Conservation (phyloP, 2,888 invertebrate species). For the Nudaria mundana region DNA sequence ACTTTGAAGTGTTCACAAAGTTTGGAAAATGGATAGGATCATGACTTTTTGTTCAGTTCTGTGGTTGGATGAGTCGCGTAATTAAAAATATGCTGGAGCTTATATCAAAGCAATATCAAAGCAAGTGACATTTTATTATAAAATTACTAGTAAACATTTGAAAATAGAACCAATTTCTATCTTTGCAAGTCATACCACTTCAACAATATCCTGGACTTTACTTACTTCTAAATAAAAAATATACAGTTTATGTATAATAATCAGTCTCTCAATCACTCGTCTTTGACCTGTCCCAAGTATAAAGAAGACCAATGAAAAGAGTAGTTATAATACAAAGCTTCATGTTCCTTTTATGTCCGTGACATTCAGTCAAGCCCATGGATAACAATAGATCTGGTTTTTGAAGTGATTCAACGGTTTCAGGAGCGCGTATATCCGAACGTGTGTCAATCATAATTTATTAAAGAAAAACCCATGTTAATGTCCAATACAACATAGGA, state of each 20-base stretch:
- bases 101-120: too few species aligned
- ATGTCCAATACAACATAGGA: too few species aligned
- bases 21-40: constrained; percentile 58
- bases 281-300: too few species aligned
- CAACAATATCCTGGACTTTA: too few species aligned
- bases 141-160: constrained; percentile 14
- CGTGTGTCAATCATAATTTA: constrained; percentile 18
- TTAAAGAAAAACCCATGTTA: constrained; percentile 1
- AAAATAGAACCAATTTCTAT: too few species aligned
- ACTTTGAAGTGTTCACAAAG: constrained; percentile 71
- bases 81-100: constrained; percentile 32
- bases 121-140: constrained; percentile 13
- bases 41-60: constrained; percentile 43
- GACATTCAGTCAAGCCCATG: constrained; percentile 47
- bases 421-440: constrained; percentile 42
- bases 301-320: constrained; percentile 41
- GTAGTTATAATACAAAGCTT: constrained; percentile 46
- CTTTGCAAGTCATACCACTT: constrained; percentile 12
- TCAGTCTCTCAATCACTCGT: too few species aligned
- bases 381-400: constrained; percentile 48
- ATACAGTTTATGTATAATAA: too few species aligned
- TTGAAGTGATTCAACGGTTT: constrained; percentile 48
- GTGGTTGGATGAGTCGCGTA: constrained; percentile 45
- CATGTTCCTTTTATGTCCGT: constrained; percentile 45
- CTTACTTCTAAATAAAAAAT: too few species aligned